Percentiles rank a stretch among this genome's conserved stretches.
Evolutionary conservation across 2,113 vertebrate genomes (phyloP).

Genomic region (Pseudorectes ferrugineus): DNA sequence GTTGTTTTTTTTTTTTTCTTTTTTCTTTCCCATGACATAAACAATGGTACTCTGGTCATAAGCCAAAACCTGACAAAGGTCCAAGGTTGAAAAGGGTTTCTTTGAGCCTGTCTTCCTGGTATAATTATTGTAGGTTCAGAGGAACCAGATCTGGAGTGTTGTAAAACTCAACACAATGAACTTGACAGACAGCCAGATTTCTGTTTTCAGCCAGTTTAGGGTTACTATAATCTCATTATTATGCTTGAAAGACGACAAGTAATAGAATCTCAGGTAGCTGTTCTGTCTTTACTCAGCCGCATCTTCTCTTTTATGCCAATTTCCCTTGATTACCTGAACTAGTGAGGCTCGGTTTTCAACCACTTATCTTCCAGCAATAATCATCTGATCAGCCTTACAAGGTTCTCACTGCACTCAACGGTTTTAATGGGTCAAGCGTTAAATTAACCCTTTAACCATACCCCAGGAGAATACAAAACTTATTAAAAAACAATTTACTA

Average conservation of each 20-base stretch:
- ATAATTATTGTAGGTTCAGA: conserved; percentile 76
- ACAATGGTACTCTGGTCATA: conserved; percentile 45
- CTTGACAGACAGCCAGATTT: conserved; percentile 87
- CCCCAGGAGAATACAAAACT: conserved; percentile 48
- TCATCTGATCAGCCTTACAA: conserved; percentile 80
- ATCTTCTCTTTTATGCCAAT: conserved; percentile 75
- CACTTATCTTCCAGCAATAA: conserved; percentile 84
- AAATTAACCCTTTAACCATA: conserved; percentile 72
- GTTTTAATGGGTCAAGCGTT: conserved; percentile 75
- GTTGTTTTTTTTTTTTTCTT: not conserved
- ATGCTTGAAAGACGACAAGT: conserved; percentile 90
- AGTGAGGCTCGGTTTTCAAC: conserved; percentile 85
- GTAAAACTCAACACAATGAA: conserved; percentile 83
- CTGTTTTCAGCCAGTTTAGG: conserved; percentile 86
- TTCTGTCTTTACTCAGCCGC: conserved; percentile 68
- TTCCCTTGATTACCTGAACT: conserved; percentile 89
- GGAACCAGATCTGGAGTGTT: conserved; percentile 81
- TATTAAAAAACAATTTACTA: conserved; percentile 66
- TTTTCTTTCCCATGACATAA: conserved; percentile 32
- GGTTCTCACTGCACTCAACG: conserved; percentile 74
- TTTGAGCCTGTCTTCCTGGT: conserved; percentile 68
- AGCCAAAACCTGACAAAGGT: conserved; percentile 62
- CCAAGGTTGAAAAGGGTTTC: conserved; percentile 64
- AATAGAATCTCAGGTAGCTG: conserved; percentile 84
- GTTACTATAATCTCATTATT: conserved; percentile 92